These are phyloP conservation scores for Alethe diademata DNA, from an alignment of 2,113 vertebrate species.

Conservation along the genomic window DNA sequence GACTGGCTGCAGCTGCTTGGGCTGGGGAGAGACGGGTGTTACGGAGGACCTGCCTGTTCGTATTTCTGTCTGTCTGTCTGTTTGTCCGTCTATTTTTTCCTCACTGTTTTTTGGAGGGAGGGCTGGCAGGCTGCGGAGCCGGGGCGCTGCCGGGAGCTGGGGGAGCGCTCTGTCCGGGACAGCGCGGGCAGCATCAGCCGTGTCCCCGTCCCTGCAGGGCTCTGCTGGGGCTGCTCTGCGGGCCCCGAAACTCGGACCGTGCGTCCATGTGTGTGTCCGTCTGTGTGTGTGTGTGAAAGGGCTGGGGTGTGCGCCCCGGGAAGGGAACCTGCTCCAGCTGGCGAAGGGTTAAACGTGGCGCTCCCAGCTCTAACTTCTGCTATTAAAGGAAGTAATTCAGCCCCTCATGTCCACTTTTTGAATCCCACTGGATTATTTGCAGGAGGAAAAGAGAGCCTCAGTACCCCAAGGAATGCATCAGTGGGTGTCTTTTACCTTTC, in stretches of 20 bases:
- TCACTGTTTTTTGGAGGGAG: background rate
- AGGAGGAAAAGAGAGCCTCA: background rate
- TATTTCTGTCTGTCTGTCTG: rapidly evolving
- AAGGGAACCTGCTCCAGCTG: background rate
- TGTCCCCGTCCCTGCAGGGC: background rate
- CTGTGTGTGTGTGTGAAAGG: background rate
- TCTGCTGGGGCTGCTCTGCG: background rate
- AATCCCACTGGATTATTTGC: background rate
- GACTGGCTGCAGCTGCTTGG: constrained; percentile 22
- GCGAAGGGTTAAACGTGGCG: background rate
- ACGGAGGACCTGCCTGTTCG: background rate
- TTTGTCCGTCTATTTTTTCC: background rate
- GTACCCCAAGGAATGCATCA: background rate
- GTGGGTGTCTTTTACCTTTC: background rate
- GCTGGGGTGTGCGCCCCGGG: background rate
- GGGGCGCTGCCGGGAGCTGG: background rate
- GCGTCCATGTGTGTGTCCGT: background rate
- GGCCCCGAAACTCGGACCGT: background rate
- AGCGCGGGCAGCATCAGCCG: background rate
- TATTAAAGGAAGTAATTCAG: background rate
- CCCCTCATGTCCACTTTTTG: background rate
- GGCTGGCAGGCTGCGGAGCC: background rate
- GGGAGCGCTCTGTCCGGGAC: background rate
- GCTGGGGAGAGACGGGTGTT: background rate
- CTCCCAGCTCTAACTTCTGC: background rate